Evolutionary conservation across 2,888 invertebrate genomes (phyloP).

Genomic region (Steinernema scapterisci): DNA sequence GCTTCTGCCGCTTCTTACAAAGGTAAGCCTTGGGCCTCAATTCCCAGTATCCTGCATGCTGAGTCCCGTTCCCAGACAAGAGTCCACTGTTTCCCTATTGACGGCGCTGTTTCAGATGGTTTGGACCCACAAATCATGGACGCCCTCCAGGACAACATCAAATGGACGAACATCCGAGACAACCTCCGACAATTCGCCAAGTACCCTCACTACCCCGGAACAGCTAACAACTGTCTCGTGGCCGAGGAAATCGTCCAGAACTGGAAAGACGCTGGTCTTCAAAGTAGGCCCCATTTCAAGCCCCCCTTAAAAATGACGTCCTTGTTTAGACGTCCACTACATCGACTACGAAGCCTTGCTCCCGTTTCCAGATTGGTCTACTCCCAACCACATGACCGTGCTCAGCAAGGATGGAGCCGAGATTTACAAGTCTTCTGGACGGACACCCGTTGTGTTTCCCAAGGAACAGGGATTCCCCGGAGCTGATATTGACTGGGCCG

Average conservation of each 20-base stretch:
- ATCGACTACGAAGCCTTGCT: constrained; percentile 63
- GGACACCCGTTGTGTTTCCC: background rate
- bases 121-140: too few relatives aligned
- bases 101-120: too few relatives aligned
- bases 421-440: constrained; percentile 53
- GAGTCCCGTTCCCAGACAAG: too few relatives aligned
- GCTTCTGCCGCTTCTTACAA: too few relatives aligned
- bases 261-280: constrained; percentile 59
- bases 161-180: constrained; percentile 50
- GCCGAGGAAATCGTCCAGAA: constrained; percentile 57
- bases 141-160: constrained; percentile 42
- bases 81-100: too few relatives aligned
- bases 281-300: constrained; percentile 45
- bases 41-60: too few relatives aligned
- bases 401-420: constrained; percentile 35
- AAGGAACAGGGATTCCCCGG: background rate
- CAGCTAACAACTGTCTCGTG: constrained; percentile 56
- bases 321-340: constrained; percentile 44
- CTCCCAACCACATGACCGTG: constrained; percentile 56
- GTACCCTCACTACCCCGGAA: constrained; percentile 64
- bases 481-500: constrained; percentile 53
- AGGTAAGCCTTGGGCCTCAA: too few relatives aligned
- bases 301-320: too few relatives aligned
- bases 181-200: constrained; percentile 48
- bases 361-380: constrained; percentile 61